Base-by-base conservation (phyloP, 2,797 vertebrate genomes). In the Brotula barbata region DNA sequence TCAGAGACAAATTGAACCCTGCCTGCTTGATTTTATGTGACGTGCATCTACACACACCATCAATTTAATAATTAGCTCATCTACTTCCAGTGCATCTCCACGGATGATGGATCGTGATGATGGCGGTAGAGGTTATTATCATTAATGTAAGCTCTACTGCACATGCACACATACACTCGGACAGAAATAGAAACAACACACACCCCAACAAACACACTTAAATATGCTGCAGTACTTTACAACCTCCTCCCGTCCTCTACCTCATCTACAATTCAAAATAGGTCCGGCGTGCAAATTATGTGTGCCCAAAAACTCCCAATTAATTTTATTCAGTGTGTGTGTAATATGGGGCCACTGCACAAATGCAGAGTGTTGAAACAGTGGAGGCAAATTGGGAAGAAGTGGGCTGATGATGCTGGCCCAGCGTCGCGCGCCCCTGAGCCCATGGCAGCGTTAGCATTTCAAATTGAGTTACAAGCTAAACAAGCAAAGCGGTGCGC, bases 391-490 rank as follows among this genome's bases (percentile, higher is more conserved):
- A 85, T 81, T 81, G 71, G 69, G 46, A 74, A 76, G 70, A 85
- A 83, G 75, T 60, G 55, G 55, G 61, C 62, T 64, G 79, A 80
- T 77, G 80, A 79, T 68, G 73, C 57, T 59, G 39, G 71, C 68
- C 54, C 48, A 47, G 73, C 33, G 57, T 68, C 58, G 66, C 75
- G 58, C 80, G 79, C 75, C 85, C 83, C 77, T 44, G 77, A 87
- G 89, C 80, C 60, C 33, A 25, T 67, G 71, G 72, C 66, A 45
- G 39, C 85, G 88, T 90, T 91, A 89, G 86, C 87, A 89, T 91
- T 91, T 89, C 75, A 90, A 91, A 91, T 85, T 83, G 86, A 90
- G 85, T 86, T 90, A 88, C 83, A 85, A 68, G 64, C 86, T 87
- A 89, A 89, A 86, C 78, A 89, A 91, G 86, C 82, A 84, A 75